Evolutionary conservation across 2,888 invertebrate species (phyloP), one percentile per base, ranked within the genome.

Genomic region (Agrochola lychnidis): DNA sequence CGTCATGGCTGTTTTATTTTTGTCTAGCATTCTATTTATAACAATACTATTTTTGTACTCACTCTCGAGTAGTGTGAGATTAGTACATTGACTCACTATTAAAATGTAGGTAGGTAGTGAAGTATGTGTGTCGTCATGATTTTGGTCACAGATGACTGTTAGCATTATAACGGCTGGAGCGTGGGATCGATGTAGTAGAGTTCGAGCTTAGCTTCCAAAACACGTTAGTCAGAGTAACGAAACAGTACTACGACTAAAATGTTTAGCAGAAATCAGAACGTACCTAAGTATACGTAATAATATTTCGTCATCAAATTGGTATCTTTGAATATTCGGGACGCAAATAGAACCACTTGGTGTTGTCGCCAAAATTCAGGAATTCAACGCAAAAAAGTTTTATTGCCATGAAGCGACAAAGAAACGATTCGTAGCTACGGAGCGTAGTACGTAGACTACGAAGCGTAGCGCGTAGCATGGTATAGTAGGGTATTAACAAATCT

Each of bases 191-290:
- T 67, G 79, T 80, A 66, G 72, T 69, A 51, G 63, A 57, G 68
- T 66, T 68, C 25, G n/a, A 45, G 76, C n/a, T 64, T 76, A 72
- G 70, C 22, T 74, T 83, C 59, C 81, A 81, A 76, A 84, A 76
- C 70, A 78, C 64, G 72, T 88, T 88, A 87, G 85, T 87, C 87
- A 87, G 80, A 42, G 22, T 7, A 78, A 81, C 82, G 56, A 84
- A 86, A 89, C 76, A 70, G 82, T 84, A 72, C 53, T 72, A 53
- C 75, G 61, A 70, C 73, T 69, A 77, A 75, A 75, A 80, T 66
- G 45, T 79, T 76, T 75, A 42, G 36, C 62, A 53, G 57, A 69
- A 81, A 84, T 78, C 53, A 73, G 48, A 61, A 51, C 67, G 73
- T 61, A 73, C 30, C 22, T 45, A 19, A 16, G 16, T 59, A 61